These are phyloP conservation scores for Paracentrotus lividus DNA, from an alignment of 53 echinoderm and acorn worm species.

Conservation along the genomic window DNA sequence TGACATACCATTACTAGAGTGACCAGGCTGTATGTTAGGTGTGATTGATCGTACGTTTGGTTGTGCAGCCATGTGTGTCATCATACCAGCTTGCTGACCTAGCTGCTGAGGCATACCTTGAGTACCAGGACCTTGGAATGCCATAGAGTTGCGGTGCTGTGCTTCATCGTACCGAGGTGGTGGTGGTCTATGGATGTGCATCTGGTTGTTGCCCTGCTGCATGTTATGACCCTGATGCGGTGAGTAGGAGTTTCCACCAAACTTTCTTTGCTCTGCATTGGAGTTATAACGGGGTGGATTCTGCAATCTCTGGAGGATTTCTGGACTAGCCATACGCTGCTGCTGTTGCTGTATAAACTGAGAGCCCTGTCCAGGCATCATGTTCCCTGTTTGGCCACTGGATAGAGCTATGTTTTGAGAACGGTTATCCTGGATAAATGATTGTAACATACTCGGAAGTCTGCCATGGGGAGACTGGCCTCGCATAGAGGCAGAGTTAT, in stretches of 20 bases:
- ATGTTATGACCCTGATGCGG: constrained; percentile 43
- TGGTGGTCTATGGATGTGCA: constrained; percentile 71
- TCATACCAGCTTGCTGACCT: constrained; percentile 52
- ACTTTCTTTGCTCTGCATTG: constrained; percentile 68
- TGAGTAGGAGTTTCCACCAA: constrained; percentile 54
- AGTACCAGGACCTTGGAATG: constrained; percentile 62
- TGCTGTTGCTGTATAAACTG: constrained; percentile 71
- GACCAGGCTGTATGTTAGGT: constrained; percentile 41
- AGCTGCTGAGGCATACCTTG: constrained; percentile 70
- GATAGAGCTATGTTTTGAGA: background rate
- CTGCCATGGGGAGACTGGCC: constrained; percentile 69
- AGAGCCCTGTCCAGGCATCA: constrained; percentile 41
- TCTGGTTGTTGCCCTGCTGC: constrained; percentile 64
- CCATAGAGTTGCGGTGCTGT: constrained; percentile 76
- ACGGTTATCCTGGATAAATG: constrained; percentile 72
- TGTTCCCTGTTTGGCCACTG: constrained; percentile 41
- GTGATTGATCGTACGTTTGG: constrained; percentile 68
- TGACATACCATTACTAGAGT: constrained; percentile 28
- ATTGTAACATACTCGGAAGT: constrained; percentile 75
- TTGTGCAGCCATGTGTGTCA: constrained; percentile 67
- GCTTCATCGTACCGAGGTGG: constrained; percentile 81
- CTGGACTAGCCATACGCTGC: constrained; percentile 65
- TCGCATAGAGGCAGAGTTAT: constrained; percentile 49
- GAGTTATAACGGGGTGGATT: constrained; percentile 47
- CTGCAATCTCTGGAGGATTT: constrained; percentile 70